Evolutionary conservation across 2,888 invertebrate genomes (phyloP).

Genomic region (Meloe dianella): DNA sequence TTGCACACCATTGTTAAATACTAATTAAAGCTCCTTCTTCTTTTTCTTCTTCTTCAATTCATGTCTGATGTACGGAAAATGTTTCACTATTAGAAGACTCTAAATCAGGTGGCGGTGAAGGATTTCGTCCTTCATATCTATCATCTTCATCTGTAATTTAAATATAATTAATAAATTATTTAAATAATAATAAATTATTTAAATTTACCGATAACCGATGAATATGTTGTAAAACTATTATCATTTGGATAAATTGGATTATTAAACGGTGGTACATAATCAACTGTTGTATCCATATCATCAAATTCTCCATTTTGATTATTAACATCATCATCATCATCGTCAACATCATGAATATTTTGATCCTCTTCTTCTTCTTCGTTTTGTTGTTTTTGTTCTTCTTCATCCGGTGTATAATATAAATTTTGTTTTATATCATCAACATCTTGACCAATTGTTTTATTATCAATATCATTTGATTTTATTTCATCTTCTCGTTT

Average conservation of each 20-base stretch:
- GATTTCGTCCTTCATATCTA: conserved; percentile 59
- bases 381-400: conserved; percentile 40
- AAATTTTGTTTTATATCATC: conserved; percentile 41
- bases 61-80: conserved; percentile 31
- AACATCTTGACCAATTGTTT: conserved; percentile 22
- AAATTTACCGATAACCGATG: conserved; percentile 53
- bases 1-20: conserved; percentile 42
- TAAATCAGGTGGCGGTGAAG: conserved; percentile 58
- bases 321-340: conserved; percentile 31
- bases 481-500: conserved; percentile 20
- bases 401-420: conserved; percentile 57
- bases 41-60: conserved; percentile 15
- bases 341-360: conserved; percentile 23
- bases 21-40: conserved; percentile 40
- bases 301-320: conserved; percentile 35
- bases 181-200: conserved; percentile 6
- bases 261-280: conserved; percentile 59
- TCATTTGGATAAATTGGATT: conserved; percentile 59
- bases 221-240: conserved; percentile 54
- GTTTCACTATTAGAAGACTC: conserved; percentile 27
- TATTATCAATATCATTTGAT: conserved; percentile 10
- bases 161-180: conserved; percentile 25
- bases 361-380: conserved; percentile 25
- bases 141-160: conserved; percentile 55
- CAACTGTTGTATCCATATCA: conserved; percentile 46